phyloP scores from a whole-genome alignment of 1,140 invertebrate species.

The Ephestia elutella region DNA sequence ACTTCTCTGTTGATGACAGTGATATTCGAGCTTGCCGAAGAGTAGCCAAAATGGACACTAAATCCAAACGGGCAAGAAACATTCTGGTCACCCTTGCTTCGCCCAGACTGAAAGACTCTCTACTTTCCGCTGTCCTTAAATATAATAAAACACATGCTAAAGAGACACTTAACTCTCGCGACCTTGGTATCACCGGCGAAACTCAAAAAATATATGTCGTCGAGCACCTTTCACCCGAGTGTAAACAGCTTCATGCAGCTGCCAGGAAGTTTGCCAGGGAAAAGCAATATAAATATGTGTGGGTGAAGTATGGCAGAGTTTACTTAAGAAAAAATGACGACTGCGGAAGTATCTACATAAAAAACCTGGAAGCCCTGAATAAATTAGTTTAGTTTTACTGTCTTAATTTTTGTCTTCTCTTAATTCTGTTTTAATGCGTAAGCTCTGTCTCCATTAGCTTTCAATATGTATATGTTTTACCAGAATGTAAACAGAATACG shows the following conservation, averaged over 20 bases:
- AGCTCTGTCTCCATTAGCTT: too few species aligned
- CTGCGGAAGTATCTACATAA: not conserved
- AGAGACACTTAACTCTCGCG: not conserved
- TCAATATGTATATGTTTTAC: slow-evolving; percentile 15
- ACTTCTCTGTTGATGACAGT: not conserved
- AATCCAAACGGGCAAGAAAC: not conserved
- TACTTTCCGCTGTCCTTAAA: not conserved
- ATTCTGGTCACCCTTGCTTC: slow-evolving; percentile 9
- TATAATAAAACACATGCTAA: not conserved
- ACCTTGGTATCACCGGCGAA: not conserved
- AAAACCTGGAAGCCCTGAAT: not conserved
- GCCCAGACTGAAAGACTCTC: not conserved
- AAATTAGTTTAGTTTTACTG: not conserved
- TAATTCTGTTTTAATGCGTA: not conserved
- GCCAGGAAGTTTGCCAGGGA: slow-evolving; percentile 4
- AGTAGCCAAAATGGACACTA: slow-evolving; percentile 10
- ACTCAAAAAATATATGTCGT: not conserved
- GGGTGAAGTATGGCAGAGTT: slow-evolving; percentile 10
- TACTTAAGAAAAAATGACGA: slow-evolving; percentile 3
- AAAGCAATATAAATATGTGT: slow-evolving; percentile 1
- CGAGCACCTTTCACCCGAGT: not conserved
- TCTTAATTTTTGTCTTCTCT: not conserved
- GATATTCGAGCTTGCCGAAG: not conserved
- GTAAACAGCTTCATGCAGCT: slow-evolving; percentile 7
- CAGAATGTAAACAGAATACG: slow-evolving; percentile 24